These are phyloP conservation scores for Drosophila ustulata DNA, from an alignment of 2,888 invertebrate genomes.

Conservation along the genomic window DNA sequence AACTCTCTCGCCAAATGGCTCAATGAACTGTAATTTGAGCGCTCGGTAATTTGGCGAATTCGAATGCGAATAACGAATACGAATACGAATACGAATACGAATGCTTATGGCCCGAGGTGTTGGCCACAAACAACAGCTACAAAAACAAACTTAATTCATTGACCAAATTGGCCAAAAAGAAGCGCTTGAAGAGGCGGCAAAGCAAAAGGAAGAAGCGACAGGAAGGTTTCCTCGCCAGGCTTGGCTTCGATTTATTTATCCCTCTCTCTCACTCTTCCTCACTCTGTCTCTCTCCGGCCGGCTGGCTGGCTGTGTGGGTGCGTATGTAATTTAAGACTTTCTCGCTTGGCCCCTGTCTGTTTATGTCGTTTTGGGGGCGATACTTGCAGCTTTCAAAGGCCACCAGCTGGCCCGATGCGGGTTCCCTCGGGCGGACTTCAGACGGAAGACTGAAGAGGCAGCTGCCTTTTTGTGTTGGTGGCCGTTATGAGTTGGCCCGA, in stretches of 20 bases:
- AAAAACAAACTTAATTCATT: constrained; percentile 54
- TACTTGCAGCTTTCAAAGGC: constrained; percentile 42
- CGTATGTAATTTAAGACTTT: constrained; percentile 77
- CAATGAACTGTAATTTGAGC: constrained; percentile 79
- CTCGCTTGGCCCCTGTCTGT: constrained; percentile 56
- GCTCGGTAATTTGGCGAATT: constrained; percentile 61
- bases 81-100: constrained; percentile 17
- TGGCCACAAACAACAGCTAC: constrained; percentile 36
- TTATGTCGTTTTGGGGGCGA: constrained; percentile 50
- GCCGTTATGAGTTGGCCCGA: constrained; percentile 7
- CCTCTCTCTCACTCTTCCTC: constrained; percentile 8
- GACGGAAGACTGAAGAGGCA: constrained; percentile 1
- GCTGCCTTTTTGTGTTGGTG: constrained; percentile 28
- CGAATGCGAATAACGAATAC: constrained; percentile 30
- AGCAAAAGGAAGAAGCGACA: constrained; percentile 39
- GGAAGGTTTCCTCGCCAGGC: constrained; percentile 41
- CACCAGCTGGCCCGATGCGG: constrained; percentile 61
- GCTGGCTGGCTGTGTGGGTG: constrained; percentile 59
- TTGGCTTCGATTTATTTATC: not conserved
- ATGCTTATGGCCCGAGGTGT: constrained; percentile 59
- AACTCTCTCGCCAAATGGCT: constrained; percentile 70
- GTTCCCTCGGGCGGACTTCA: not conserved
- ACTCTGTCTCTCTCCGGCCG: constrained; percentile 5
- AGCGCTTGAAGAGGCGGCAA: constrained; percentile 6
- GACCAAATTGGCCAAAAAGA: constrained; percentile 55